Evolutionary conservation across 92 coral and sea anemone genomes (phyloP).

Genomic region (Isaurus tuberculatus): DNA sequence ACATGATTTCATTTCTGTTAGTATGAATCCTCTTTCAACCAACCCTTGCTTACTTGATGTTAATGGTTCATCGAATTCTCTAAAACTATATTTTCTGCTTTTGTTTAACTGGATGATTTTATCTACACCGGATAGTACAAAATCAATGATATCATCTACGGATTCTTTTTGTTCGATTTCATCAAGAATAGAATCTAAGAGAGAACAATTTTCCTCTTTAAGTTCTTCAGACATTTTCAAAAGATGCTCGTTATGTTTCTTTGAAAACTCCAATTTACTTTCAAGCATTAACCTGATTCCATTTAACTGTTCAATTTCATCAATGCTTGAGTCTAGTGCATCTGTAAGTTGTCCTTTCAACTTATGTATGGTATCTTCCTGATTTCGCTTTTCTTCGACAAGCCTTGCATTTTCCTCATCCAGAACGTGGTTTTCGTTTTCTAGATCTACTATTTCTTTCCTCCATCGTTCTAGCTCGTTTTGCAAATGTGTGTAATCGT

Average conservation of each 20-base stretch:
- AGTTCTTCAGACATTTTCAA: slow-evolving; percentile 63
- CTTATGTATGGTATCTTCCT: slow-evolving; percentile 84
- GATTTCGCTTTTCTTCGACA: slow-evolving; percentile 86
- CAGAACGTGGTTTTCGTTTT: slow-evolving; percentile 76
- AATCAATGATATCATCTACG: slow-evolving; percentile 71
- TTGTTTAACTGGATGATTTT: slow-evolving; percentile 66
- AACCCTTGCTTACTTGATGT: slow-evolving; percentile 50
- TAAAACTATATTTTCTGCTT: slow-evolving; percentile 16
- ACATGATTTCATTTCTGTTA: slow-evolving; percentile 87
- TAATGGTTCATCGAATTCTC: slow-evolving; percentile 39
- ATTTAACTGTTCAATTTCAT: slow-evolving; percentile 93
- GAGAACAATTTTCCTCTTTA: slow-evolving; percentile 60
- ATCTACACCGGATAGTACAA: slow-evolving; percentile 67
- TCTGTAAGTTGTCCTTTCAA: slow-evolving; percentile 88
- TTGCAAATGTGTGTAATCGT: slow-evolving; percentile 61
- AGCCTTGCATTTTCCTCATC: slow-evolving; percentile 89
- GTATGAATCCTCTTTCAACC: slow-evolving; percentile 68
- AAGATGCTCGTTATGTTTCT: slow-evolving; percentile 67
- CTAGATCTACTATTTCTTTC: slow-evolving; percentile 74
- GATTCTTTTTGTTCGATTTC: slow-evolving; percentile 78
- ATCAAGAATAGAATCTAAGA: slow-evolving; percentile 75
- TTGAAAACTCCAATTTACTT: slow-evolving; percentile 53
- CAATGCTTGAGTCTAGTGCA: slow-evolving; percentile 92
- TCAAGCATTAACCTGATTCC: slow-evolving; percentile 74
- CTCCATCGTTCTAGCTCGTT: slow-evolving; percentile 66